Base-by-base conservation (phyloP, 2,888 invertebrate genomes). In the Chrysolina haemoptera region DNA sequence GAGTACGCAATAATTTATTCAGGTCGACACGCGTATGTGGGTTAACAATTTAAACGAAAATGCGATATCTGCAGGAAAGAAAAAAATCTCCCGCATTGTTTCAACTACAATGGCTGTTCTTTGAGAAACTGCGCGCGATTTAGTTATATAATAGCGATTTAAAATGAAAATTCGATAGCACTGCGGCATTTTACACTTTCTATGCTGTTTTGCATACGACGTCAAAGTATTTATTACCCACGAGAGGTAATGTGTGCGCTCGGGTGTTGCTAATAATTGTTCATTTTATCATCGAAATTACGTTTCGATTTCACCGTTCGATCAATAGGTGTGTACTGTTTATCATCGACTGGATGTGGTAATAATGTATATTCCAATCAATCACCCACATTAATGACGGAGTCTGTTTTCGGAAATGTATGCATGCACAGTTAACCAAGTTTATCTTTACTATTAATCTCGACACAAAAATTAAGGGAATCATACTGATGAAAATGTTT, bases 161-260 rank as follows among this genome's bases (percentile, higher is more conserved):
- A 14, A 27, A 62, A 62, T 62, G 59, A 43, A 68, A 68, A 68
- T 68, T 68, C 68, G 62, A 68, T 68, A 68, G 16, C 68, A 48
- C 55, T 68, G 68, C 68, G 68, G 68, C n/a, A 68, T 68, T 62
- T 68, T 46, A 46, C 62, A 68, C 68, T 41, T 62, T 68, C 22
- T 59, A 59, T 59, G 27, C n/a, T 27, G 59, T 59, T 27, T 59
- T 59, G 59, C 59, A 9, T 35, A 35, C 20, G 53, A 12, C 20
- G 10, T 12, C 53, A 20, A 22, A 20, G 16, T 53, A 20, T 53
- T 53, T 27, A 53, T 48, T 53, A 53, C 22, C 53, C 53, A 53
- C 20, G 53, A 53, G 53, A 20, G n/a, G 35, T 59, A 27, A 35
- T 59, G 59, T 27, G 59, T 59, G 27, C 35, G 59, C 27, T 59